Base-by-base conservation (phyloP, 2,113 vertebrate genomes). In the Burhinus bistriatus region DNA sequence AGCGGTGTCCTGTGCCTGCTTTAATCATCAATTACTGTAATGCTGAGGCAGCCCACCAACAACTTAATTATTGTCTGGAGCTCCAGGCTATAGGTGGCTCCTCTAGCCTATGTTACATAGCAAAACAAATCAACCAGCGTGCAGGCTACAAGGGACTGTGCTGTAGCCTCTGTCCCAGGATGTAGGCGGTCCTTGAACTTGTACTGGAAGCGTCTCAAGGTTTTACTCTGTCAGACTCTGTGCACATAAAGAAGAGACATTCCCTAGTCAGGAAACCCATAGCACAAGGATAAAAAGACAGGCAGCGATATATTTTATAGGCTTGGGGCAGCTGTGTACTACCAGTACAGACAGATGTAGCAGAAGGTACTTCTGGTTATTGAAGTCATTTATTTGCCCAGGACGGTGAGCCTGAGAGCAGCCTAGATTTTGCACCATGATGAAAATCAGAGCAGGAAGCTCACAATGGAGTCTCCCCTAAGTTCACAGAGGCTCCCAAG, bases 21-120 rank as follows among this genome's bases (percentile, higher is more conserved):
- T 95, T 80, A 96, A 72, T 94, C 57, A 57, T 72, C 95, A 87
- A 76, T 95, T 95, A 85, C 73, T 69, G 27, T 57, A 85, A 27
- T 45, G 52, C 93, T 87, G 81, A 91, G 89, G 44, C 89, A 91
- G 61, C 66, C 78, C 73, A 94, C 81, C 73, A 90, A 69, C 78
- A 89, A 44, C 47, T 69, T 93, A 81, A 95, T 95, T 91, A 64
- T 16, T 91, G 57, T 65, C 70, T 85, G 78, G 61, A 64, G 59
- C 69, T 86, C 38, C 14, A n/a, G 83, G 70, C 77, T 77, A 12
- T 73, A 62, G 77, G 89, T 51, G n/a, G 40, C 55, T 93, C 20
- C 81, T 78, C 68, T 22, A 59, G 76, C 38, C 84, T 84, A 12
- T 32, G 23, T 62, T 49, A 17, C 17, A 9, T 0, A 19, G 44